Evolutionary conservation across 1,140 invertebrate species (phyloP).

Genomic region (Phymastichus coffea): DNA sequence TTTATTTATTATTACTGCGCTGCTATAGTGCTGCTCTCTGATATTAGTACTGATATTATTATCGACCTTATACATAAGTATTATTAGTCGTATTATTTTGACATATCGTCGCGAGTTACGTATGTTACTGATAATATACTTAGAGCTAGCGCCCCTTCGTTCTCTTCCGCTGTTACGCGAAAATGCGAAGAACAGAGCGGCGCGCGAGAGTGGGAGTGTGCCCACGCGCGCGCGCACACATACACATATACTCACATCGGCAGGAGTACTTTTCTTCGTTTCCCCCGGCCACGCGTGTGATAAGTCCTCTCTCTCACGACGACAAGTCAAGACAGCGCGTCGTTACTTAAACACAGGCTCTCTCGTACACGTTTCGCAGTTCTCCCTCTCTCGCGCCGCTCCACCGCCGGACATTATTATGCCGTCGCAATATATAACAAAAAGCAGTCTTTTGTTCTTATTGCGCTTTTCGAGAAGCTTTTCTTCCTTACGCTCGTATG

Average conservation of each 20-base stretch:
- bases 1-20: constrained; percentile 28
- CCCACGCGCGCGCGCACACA: too few species aligned
- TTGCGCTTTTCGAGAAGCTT: too few species aligned
- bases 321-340: constrained; percentile 3
- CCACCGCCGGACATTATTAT: too few species aligned
- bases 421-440: too few species aligned
- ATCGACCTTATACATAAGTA: constrained; percentile 25
- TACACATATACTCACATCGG: neutral
- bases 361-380: neutral
- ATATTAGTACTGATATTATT: constrained; percentile 29
- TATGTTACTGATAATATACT: too few species aligned
- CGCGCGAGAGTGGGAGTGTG: too few species aligned
- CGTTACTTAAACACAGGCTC: neutral
- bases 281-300: too few species aligned
- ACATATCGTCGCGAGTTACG: too few species aligned
- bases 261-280: neutral
- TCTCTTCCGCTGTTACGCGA: neutral
- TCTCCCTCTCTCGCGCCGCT: neutral
- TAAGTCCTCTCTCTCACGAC: too few species aligned
- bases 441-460: too few species aligned
- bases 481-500: too few species aligned
- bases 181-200: constrained; percentile 12
- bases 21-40: too few species aligned
- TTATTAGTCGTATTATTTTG: constrained; percentile 29
- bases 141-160: constrained; percentile 15